Percentiles rank a stretch among this genome's conserved stretches.
These are phyloP conservation scores for Diplodus sargus DNA, from an alignment of 2,797 vertebrate species.

Conservation along the genomic window DNA sequence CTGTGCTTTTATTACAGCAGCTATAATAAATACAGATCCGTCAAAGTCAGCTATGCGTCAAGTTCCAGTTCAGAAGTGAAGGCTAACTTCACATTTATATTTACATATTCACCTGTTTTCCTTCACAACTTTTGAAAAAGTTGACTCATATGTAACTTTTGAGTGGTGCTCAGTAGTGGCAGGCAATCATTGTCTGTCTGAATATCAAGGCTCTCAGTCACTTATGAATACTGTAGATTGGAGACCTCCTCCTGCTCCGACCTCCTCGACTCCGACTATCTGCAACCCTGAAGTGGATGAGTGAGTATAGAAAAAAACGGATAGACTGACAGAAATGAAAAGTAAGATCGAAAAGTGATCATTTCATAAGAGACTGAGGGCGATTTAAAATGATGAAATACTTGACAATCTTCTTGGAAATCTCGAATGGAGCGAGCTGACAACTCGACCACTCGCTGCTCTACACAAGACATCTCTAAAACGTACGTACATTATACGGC, in stretches of 20 bases:
- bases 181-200: neutral
- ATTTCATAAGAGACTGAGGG: neutral
- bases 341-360: neutral
- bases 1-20: slow-evolving; percentile 15
- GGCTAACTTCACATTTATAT: too few relatives aligned
- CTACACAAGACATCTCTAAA: neutral
- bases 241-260: neutral
- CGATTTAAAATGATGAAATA: neutral
- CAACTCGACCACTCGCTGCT: neutral
- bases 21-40: slow-evolving; percentile 10
- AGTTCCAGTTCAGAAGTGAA: too few relatives aligned
- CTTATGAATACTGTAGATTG: neutral
- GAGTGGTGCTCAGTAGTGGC: neutral
- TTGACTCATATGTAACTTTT: neutral
- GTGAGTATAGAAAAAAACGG: slow-evolving; percentile 4
- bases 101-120: neutral
- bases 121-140: neutral
- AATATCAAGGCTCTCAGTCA: slow-evolving; percentile 2
- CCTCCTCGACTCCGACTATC: neutral
- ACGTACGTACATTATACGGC: neutral
- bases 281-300: neutral
- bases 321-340: neutral
- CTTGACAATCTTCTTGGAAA: neutral
- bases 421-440: neutral
- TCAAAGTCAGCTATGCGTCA: slow-evolving; percentile 8